phyloP scores from a whole-genome alignment of 2,888 invertebrate species.

The Lasioglossum zephyrum region DNA sequence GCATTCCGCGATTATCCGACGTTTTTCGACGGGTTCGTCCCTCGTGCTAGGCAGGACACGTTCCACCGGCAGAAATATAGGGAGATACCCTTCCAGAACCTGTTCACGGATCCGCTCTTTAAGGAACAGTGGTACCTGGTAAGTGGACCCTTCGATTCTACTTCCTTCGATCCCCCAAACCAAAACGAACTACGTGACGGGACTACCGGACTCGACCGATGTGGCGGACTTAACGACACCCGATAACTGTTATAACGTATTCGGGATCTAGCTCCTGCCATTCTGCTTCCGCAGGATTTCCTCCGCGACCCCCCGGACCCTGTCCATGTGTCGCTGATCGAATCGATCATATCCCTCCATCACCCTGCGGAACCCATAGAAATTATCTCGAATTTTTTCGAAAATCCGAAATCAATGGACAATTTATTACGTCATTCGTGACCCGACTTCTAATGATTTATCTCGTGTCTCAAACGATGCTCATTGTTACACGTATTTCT shows the following conservation, averaged over 20 bases:
- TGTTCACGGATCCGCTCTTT: slow-evolving; percentile 96
- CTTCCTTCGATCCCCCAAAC: slow-evolving; percentile 33
- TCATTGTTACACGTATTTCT: neutral
- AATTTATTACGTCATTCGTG: neutral
- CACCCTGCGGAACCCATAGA: neutral
- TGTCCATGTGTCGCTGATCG: neutral
- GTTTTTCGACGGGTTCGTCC: slow-evolving; percentile 80
- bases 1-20: slow-evolving; percentile 80
- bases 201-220: slow-evolving; percentile 40
- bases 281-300: slow-evolving; percentile 29
- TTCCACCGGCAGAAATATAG: slow-evolving; percentile 81
- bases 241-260: slow-evolving; percentile 57
- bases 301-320: neutral
- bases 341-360: neutral
- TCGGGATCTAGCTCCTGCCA: slow-evolving; percentile 32
- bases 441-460: neutral
- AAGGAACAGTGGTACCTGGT: slow-evolving; percentile 99
- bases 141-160: slow-evolving; percentile 85
- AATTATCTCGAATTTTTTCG: neutral
- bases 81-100: slow-evolving; percentile 84
- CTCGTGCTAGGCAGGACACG: slow-evolving; percentile 84
- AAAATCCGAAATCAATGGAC: neutral
- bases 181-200: slow-evolving; percentile 67
- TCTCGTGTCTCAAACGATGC: neutral
- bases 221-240: slow-evolving; percentile 46